Conservation (phyloP, 2,113 vertebrate genomes). For the Embiotoca jacksoni region DNA sequence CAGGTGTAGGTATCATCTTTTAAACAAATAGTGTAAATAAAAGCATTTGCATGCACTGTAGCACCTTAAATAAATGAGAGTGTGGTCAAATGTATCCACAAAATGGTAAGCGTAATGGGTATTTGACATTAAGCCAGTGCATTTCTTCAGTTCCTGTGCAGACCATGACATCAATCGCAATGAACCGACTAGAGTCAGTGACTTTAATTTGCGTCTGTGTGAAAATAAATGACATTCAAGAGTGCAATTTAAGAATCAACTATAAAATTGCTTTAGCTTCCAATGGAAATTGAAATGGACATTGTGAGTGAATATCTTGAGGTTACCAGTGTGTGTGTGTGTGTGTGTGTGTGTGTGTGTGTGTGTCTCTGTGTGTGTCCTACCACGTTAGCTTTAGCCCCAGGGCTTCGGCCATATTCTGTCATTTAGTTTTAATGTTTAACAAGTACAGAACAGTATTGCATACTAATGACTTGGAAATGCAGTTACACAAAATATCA, state of each 20-base stretch:
- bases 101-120: slow-evolving; percentile 1
- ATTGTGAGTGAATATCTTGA: slow-evolving; percentile 28
- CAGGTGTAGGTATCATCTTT: background rate
- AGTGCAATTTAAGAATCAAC: slow-evolving; percentile 6
- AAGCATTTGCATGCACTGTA: slow-evolving; percentile 6
- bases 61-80: slow-evolving; percentile 22
- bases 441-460: slow-evolving; percentile 37
- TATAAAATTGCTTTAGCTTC: slow-evolving; percentile 19
- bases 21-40: slow-evolving; percentile 1
- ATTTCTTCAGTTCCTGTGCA: slow-evolving; percentile 24
- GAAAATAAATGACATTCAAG: slow-evolving; percentile 32
- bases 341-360: slow-evolving; percentile 40
- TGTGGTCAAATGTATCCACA: slow-evolving; percentile 1
- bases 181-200: background rate
- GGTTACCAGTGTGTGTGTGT: slow-evolving; percentile 26
- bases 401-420: slow-evolving; percentile 39
- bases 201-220: slow-evolving; percentile 32
- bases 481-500: slow-evolving; percentile 3
- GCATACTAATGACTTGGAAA: slow-evolving; percentile 51
- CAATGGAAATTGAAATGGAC: slow-evolving; percentile 10
- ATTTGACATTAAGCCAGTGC: slow-evolving; percentile 14
- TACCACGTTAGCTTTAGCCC: slow-evolving; percentile 39
- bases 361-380: slow-evolving; percentile 32
- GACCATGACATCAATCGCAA: slow-evolving; percentile 34
- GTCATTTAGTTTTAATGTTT: slow-evolving; percentile 67